Evolutionary conservation across 2,888 invertebrate genomes (phyloP), one percentile per base, ranked within the genome.

Genomic region (Meganola albula): DNA sequence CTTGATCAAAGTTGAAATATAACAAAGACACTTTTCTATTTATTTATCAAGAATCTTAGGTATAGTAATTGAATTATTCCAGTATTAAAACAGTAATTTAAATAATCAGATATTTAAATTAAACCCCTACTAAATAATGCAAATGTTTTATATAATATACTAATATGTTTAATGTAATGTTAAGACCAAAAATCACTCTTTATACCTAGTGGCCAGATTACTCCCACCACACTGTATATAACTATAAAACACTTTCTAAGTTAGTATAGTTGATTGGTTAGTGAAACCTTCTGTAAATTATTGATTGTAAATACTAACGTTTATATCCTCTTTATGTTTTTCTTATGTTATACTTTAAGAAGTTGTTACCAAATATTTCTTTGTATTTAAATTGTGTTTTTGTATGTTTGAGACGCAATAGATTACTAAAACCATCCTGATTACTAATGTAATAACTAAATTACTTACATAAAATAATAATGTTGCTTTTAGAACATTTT

Each of bases 301-400:
- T 62, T 52, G 62, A 63, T 52, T 76, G 73, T 77, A 77, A 64
- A 77, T 79, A 78, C 70, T 74, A 73, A 76, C 71, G 44, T 48
- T 45, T 52, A 44, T 57, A 55, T 49, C 53, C 53, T 52, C 43
- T 41, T 48, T 41, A 46, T 53, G 46, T 54, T 53, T 52, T 59
- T 48, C 53, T 34, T 53, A 52, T 53, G 44, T 57, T 55, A 57
- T 53, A 55, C 54, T 61, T 58, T 62, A 80, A 80, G 74, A 78
- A 34, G 75, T 83, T 80, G 85, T 85, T 85, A 85, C 85, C 85
- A 85, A 85, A 85, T 84, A 85, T 84, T 75, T 67, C 59, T 63
- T 77, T 77, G 65, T 83, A 83, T 82, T 83, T 77, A 74, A 74
- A 69, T 44, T 45, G 51, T 44, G 58, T 62, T 65, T 54, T 48